Conservation (phyloP, 2,113 vertebrate species). For the Cervus canadensis region DNA sequence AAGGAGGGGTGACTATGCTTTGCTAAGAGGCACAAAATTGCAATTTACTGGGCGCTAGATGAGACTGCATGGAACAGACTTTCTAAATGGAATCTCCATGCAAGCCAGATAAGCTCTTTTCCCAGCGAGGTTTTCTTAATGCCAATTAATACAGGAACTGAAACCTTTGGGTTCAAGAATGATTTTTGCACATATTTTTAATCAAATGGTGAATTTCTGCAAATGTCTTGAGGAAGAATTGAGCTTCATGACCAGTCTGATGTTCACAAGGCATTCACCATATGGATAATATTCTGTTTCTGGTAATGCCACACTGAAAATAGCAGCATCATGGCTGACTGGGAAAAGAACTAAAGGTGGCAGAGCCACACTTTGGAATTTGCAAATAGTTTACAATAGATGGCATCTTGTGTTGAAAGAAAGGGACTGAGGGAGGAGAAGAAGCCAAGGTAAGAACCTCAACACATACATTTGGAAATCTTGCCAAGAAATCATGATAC, state of each 20-base stretch:
- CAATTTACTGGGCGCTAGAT: conserved; percentile 55
- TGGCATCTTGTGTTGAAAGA: conserved; percentile 25
- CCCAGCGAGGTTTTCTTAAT: conserved; percentile 71
- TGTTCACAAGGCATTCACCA: neutral
- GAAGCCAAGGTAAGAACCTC: conserved; percentile 68
- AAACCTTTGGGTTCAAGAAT: neutral
- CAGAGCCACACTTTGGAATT: conserved; percentile 42
- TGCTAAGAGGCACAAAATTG: conserved; percentile 73
- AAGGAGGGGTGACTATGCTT: conserved; percentile 77
- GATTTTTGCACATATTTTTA: neutral
- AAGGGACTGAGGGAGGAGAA: conserved; percentile 33
- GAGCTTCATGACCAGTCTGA: neutral
- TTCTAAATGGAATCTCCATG: conserved; percentile 72
- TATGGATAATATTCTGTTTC: neutral
- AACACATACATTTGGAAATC: conserved; percentile 68
- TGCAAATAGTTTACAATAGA: conserved; percentile 39
- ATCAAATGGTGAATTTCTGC: neutral
- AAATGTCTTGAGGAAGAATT: neutral
- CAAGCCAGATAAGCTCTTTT: conserved; percentile 71
- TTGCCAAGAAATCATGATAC: conserved; percentile 64
- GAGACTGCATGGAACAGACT: conserved; percentile 42
- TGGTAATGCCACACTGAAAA: neutral
- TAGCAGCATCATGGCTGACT: conserved; percentile 7
- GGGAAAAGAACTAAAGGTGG: conserved; percentile 71
- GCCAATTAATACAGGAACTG: neutral